These are phyloP conservation scores for Cydia fagiglandana DNA, from an alignment of 1,140 invertebrate species.

Conservation along the genomic window DNA sequence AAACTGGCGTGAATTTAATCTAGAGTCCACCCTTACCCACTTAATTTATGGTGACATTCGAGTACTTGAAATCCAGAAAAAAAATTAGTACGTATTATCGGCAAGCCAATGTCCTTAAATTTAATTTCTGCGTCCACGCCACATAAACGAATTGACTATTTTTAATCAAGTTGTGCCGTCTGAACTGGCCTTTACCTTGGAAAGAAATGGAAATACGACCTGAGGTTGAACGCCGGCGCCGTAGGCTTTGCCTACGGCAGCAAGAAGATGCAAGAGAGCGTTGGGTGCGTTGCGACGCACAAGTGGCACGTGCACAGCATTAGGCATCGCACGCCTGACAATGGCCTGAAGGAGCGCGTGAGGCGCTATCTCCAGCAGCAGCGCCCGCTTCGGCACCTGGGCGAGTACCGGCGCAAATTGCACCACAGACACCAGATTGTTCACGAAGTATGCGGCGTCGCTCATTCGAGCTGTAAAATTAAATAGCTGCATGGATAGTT, in stretches of 20 bases:
- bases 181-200: too few species aligned
- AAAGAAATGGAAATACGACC: not conserved
- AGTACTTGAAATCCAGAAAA: too few species aligned
- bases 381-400: conserved; percentile 92
- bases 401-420: conserved; percentile 90
- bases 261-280: conserved; percentile 51
- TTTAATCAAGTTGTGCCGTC: too few species aligned
- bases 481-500: not conserved
- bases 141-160: too few species aligned
- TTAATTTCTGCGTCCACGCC: too few species aligned
- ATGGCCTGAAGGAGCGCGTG: conserved; percentile 94
- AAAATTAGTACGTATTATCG: too few species aligned
- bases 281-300: conserved; percentile 56
- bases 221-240: conserved; percentile 88
- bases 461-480: conserved; percentile 85
- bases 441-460: conserved; percentile 96
- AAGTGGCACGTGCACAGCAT: conserved; percentile 67
- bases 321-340: conserved; percentile 86
- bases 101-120: too few species aligned
- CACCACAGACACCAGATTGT: conserved; percentile 94
- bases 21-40: too few species aligned
- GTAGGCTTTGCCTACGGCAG: conserved; percentile 82
- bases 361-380: conserved; percentile 95
- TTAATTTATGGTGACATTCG: too few species aligned
- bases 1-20: too few species aligned